phyloP scores from a whole-genome alignment of 2,113 vertebrate genomes.

The Cochlearius cochlearius region DNA sequence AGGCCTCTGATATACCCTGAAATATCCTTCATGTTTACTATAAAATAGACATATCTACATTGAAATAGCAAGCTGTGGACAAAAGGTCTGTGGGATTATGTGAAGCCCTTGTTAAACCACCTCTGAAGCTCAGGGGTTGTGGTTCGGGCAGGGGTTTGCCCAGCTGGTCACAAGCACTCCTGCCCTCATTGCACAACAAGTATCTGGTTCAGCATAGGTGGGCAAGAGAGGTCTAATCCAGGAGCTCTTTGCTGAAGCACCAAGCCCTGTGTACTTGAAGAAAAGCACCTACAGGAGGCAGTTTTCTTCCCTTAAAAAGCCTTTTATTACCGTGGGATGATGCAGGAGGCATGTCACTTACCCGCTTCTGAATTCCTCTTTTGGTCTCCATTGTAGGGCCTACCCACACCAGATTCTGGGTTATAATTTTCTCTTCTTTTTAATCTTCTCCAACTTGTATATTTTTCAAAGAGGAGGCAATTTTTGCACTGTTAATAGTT shows the following conservation, averaged over 20 bases:
- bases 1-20: background rate
- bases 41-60: background rate
- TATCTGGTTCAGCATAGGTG: background rate
- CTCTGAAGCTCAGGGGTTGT: background rate
- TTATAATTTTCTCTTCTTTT: background rate
- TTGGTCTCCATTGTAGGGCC: background rate
- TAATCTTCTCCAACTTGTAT: background rate
- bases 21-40: background rate
- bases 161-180: background rate
- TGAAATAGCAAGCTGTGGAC: background rate
- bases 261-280: background rate
- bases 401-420: background rate
- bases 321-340: background rate
- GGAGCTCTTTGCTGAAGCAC: background rate
- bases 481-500: background rate
- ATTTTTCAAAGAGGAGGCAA: background rate
- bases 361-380: background rate
- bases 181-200: background rate
- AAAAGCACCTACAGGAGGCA: background rate
- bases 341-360: background rate
- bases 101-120: background rate
- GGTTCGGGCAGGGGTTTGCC: background rate
- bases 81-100: background rate
- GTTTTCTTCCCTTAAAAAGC: background rate
- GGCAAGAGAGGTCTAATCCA: rapidly evolving